These are phyloP conservation scores for Amitus sp. DNA, from an alignment of 2,888 invertebrate species.

Conservation along the genomic window DNA sequence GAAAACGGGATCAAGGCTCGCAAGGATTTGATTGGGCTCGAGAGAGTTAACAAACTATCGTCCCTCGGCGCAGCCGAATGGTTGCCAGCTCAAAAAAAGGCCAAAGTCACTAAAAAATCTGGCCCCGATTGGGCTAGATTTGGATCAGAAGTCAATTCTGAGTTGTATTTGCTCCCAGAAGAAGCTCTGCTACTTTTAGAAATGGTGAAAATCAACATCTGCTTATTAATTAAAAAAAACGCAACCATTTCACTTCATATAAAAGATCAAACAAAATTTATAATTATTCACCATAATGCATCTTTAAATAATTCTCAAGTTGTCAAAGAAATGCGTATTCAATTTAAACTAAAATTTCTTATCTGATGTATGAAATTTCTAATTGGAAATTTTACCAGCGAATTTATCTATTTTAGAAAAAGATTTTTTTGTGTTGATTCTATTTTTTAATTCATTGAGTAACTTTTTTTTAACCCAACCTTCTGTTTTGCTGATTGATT, in stretches of 20 bases:
- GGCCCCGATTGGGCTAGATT: constrained; percentile 71
- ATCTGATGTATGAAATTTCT: too few species aligned
- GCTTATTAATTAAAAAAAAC: neutral
- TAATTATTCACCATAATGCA: too few species aligned
- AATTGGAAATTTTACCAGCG: too few species aligned
- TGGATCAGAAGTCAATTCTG: constrained; percentile 67
- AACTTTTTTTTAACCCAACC: too few species aligned
- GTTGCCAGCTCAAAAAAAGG: constrained; percentile 68
- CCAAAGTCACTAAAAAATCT: constrained; percentile 68
- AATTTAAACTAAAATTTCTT: too few species aligned
- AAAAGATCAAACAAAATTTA: too few species aligned
- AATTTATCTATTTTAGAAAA: too few species aligned
- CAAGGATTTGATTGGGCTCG: constrained; percentile 68
- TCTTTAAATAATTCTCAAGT: too few species aligned
- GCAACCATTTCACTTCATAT: neutral
- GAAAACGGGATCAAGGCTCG: constrained; percentile 69
- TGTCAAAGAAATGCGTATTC: too few species aligned
- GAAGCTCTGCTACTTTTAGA: constrained; percentile 76
- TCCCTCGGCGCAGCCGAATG: constrained; percentile 70
- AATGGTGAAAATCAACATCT: constrained; percentile 68
- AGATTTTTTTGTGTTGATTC: too few species aligned
- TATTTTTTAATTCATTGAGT: too few species aligned
- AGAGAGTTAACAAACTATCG: constrained; percentile 71
- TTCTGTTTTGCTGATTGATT: too few species aligned
- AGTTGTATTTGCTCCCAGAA: constrained; percentile 71